Evolutionary conservation across 2,113 vertebrate genomes (phyloP).

Genomic region (Eclectus roratus): DNA sequence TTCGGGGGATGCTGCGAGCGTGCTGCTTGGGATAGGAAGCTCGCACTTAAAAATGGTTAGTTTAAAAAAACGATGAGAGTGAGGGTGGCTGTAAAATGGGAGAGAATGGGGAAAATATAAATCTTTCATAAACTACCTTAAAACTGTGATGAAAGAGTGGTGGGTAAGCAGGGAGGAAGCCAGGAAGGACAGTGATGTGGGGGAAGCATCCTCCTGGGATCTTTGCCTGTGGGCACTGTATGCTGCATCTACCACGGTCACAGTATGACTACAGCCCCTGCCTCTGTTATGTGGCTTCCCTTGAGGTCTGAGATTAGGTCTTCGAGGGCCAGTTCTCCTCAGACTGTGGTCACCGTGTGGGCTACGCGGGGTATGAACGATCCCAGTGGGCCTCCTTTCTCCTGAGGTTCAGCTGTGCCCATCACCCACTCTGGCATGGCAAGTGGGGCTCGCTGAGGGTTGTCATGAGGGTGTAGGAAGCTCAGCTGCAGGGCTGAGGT

Average conservation of each 20-base stretch:
- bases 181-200: neutral
- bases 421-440: neutral
- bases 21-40: neutral
- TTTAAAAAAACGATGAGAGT: neutral
- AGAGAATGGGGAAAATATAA: neutral
- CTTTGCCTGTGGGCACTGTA: neutral
- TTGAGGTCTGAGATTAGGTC: neutral
- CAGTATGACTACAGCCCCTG: rapidly evolving
- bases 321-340: neutral
- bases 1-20: rapidly evolving
- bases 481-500: neutral
- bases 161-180: rapidly evolving
- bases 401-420: rapidly evolving
- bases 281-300: neutral
- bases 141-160: neutral
- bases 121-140: neutral
- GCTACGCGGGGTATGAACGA: rapidly evolving
- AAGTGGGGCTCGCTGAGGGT: neutral
- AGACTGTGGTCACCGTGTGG: no score
- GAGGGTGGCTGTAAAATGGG: neutral
- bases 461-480: neutral
- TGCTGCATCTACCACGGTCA: rapidly evolving
- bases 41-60: neutral
- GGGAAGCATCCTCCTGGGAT: neutral
- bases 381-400: neutral